Base-by-base conservation (phyloP, 2,113 vertebrate genomes). In the Symphodus melops region DNA sequence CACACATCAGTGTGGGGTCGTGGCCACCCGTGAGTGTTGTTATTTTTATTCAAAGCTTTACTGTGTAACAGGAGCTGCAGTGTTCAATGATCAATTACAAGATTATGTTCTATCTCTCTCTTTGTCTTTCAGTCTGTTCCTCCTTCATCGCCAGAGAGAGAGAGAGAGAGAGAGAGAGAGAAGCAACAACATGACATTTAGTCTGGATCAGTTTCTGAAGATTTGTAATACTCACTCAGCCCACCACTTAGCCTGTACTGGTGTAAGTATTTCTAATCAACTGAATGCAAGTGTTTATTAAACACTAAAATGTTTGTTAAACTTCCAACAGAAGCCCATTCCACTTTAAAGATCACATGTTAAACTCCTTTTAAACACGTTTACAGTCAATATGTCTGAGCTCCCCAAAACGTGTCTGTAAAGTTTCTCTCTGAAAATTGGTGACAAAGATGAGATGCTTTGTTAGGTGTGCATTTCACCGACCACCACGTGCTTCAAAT, bases 21-120 rank as follows among this genome's bases (percentile, higher is more conserved):
- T 63, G 86, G 86, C 91, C 92, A 94, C 91, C 91, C 89, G 21
- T 88, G 87, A 92, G 83, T 56, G 71, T 33, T 10, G 75, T 13
- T 67, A 33, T 76, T 65, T 84, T 75, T 79, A 51, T 78, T 33
- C 86, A 86, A 86, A 72, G 74, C 59, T 91, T 92, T 88, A 89
- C 88, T 85, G 88, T 92, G 87, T 83, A 88, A 92, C 75, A 57
- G 87, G 89, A 90, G 72, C 89, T 77, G 82, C 64, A 75, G 81
- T 83, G 79, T 69, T 67, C 80, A 65, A 80, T 82, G 86, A 91
- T 81, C 75, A 82, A 92, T 91, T 85, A 81, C 68, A 65, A 75
- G 48, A 42, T 55, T 33, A 33, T 21, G 44, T 67, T 79, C 19
- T 44, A 20, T 17, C 63, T 59, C 64, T 70, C 70, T 39, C 20